phyloP scores from a whole-genome alignment of 2,888 invertebrate species.

The Opisthograptis luteolata region DNA sequence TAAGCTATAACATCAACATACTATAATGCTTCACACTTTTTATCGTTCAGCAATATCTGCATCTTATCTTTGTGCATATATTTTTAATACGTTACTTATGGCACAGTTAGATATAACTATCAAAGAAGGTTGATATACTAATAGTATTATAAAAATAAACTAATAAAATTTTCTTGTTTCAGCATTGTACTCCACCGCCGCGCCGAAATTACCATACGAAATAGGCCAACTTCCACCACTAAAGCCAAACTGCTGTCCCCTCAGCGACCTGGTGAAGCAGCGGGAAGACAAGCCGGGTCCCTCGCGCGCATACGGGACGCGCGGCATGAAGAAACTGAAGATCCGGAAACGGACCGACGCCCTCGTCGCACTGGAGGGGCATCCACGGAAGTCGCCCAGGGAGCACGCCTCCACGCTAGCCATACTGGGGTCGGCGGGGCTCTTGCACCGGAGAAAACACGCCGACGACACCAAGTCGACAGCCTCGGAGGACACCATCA shows the following conservation, averaged over 20 bases:
- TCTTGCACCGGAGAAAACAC: constrained; percentile 82
- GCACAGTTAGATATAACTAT: too few species aligned
- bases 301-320: constrained; percentile 69
- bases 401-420: constrained; percentile 95
- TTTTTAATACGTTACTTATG: too few species aligned
- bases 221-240: constrained; percentile 86
- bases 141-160: too few species aligned
- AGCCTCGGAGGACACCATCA: constrained; percentile 74
- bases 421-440: constrained; percentile 87
- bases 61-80: too few species aligned
- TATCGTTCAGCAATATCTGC: too few species aligned
- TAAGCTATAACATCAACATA: too few species aligned
- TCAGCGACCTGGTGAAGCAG: constrained; percentile 75
- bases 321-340: constrained; percentile 71
- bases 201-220: constrained; percentile 90
- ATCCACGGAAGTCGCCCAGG: constrained; percentile 92
- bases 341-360: constrained; percentile 63
- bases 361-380: constrained; percentile 72
- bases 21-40: too few species aligned
- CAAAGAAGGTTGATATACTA: too few species aligned
- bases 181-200: constrained; percentile 84
- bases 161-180: constrained; percentile 50
- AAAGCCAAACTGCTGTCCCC: constrained; percentile 82
- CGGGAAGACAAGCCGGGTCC: constrained; percentile 71
- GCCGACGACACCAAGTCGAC: constrained; percentile 74